Evolutionary conservation across 30 jellyfish, hydroid and myxozoan genomes (phyloP).

Genomic region (Aurelia aurita): DNA sequence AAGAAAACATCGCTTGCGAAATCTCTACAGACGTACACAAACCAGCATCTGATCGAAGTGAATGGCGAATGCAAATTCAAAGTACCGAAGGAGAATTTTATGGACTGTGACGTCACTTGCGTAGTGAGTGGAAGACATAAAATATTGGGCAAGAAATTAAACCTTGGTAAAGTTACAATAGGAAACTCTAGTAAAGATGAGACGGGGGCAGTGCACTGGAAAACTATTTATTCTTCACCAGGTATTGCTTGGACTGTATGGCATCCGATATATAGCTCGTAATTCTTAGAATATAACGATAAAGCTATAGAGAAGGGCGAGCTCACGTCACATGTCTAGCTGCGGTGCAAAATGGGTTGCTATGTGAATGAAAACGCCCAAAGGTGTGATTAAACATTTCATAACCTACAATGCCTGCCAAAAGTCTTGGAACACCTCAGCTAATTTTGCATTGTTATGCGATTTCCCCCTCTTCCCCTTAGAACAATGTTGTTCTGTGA

Average conservation of each 20-base stretch:
- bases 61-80: conserved; percentile 65
- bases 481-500: too few relatives aligned
- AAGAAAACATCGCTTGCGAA: conserved; percentile 40
- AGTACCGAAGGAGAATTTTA: conserved; percentile 60
- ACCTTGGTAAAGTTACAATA: conserved; percentile 78
- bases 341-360: too few relatives aligned
- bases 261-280: conserved; percentile 88
- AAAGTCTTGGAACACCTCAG: too few relatives aligned
- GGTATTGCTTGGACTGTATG: conserved; percentile 97
- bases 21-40: neutral
- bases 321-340: too few relatives aligned
- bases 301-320: too few relatives aligned
- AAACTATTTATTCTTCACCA: conserved; percentile 71
- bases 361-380: too few relatives aligned
- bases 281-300: neutral
- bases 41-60: conserved; percentile 15
- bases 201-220: conserved; percentile 94
- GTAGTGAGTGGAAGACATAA: conserved; percentile 83
- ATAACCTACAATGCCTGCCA: too few relatives aligned
- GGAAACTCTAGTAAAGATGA: conserved; percentile 80
- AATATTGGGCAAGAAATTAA: conserved; percentile 80
- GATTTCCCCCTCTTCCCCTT: too few relatives aligned
- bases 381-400: too few relatives aligned
- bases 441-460: too few relatives aligned
- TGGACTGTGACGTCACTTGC: conserved; percentile 49